A percentile compares a stretch with the other conserved stretches of the same genome.
phyloP scores from a whole-genome alignment of 2,797 vertebrate genomes.

The Cyprinella venusta region DNA sequence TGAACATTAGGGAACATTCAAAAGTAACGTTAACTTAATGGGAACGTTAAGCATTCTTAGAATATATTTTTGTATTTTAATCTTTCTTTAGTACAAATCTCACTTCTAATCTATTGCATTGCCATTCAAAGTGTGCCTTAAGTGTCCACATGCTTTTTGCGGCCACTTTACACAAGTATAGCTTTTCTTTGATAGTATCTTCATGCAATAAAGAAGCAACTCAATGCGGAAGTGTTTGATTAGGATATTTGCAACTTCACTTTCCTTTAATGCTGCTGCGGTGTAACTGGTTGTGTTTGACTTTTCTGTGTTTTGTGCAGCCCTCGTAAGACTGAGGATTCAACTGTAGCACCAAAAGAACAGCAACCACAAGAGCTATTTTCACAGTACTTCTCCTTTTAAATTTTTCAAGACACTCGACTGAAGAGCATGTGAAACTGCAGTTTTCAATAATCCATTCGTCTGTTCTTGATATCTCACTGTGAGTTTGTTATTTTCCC shows the following conservation, averaged over 20 bases:
- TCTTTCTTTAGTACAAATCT: not conserved
- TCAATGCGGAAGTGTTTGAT: not conserved
- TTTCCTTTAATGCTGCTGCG: not conserved
- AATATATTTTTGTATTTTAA: too few relatives aligned
- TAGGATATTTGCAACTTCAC: not conserved
- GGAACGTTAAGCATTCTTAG: not conserved
- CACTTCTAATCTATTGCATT: not conserved
- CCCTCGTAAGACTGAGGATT: slow-evolving; percentile 60
- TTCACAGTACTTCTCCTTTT: slow-evolving; percentile 77
- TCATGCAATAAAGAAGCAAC: not conserved
- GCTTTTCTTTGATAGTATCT: not conserved
- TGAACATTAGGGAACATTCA: not conserved
- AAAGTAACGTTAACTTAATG: not conserved
- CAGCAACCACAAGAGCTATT: slow-evolving; percentile 60
- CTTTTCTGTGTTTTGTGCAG: slow-evolving; percentile 52
- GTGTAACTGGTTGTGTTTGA: slow-evolving; percentile 45
- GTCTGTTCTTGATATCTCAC: slow-evolving; percentile 69
- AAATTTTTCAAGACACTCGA: slow-evolving; percentile 62
- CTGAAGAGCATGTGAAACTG: slow-evolving; percentile 61
- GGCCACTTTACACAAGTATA: not conserved
- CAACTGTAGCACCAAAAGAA: slow-evolving; percentile 42
- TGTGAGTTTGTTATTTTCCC: slow-evolving; percentile 63
- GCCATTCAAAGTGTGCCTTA: not conserved
- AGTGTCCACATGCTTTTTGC: not conserved
- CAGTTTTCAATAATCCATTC: slow-evolving; percentile 57